These are phyloP conservation scores for Myxocyprinus asiaticus DNA, from an alignment of 2,113 vertebrate species.

Conservation along the genomic window DNA sequence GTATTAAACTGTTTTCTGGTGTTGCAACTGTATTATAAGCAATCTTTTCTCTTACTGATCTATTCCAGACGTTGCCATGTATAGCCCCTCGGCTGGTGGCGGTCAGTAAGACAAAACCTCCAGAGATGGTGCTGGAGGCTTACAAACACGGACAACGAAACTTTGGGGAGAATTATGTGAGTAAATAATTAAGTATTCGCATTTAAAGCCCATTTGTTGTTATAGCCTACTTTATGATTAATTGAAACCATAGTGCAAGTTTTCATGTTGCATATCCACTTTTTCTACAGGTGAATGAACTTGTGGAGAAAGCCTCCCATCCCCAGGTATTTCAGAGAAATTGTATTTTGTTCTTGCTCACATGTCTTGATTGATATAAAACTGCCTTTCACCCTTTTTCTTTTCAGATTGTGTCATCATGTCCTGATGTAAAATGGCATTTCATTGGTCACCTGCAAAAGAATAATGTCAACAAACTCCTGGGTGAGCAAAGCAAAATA, in stretches of 20 bases:
- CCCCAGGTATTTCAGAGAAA: constrained; percentile 77
- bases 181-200: constrained; percentile 50
- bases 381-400: not conserved
- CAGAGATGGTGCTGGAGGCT: constrained; percentile 90
- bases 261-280: not conserved
- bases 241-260: no score
- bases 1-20: no score
- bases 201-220: not conserved
- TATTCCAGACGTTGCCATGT: constrained; percentile 81
- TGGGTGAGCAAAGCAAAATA: constrained; percentile 74
- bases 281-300: constrained; percentile 86
- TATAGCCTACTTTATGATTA: no score
- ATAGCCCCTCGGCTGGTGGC: constrained; percentile 89
- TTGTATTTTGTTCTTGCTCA: no score
- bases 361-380: not conserved
- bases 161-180: constrained; percentile 98
- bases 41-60: no score
- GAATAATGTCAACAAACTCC: constrained; percentile 90
- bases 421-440: constrained; percentile 98
- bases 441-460: constrained; percentile 98
- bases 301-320: constrained; percentile 93
- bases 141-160: constrained; percentile 90
- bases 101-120: constrained; percentile 96
- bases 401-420: constrained; percentile 86
- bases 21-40: no score